Percentiles rank a stretch among this genome's conserved stretches.
These are phyloP conservation scores for Lasioglossum morio DNA, from an alignment of 2,888 invertebrate species.

Conservation along the genomic window DNA sequence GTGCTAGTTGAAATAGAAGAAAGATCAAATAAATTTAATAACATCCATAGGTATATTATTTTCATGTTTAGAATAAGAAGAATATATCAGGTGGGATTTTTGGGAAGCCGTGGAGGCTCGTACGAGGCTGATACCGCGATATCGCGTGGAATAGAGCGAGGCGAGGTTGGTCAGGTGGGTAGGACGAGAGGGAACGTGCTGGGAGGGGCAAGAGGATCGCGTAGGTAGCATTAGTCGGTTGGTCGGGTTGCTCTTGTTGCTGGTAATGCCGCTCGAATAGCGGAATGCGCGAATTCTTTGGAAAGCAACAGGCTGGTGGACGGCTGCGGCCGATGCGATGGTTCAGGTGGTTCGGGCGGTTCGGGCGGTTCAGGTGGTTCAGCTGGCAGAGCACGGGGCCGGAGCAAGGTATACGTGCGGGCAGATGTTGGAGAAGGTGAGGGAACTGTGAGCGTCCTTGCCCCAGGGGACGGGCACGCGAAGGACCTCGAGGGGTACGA, in stretches of 20 bases:
- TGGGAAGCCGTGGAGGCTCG: not conserved
- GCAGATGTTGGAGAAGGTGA: conserved; percentile 76
- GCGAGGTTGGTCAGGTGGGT: conserved; percentile 3
- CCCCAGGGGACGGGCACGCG: conserved; percentile 77
- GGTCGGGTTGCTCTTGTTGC: conserved; percentile 70
- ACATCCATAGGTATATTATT: too few relatives aligned
- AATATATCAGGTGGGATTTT: not conserved
- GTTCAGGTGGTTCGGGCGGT: conserved; percentile 44
- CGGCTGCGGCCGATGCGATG: conserved; percentile 36
- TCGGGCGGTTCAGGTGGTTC: conserved; percentile 40
- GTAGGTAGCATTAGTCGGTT: conserved; percentile 73
- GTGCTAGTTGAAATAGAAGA: too few relatives aligned
- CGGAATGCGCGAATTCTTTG: conserved; percentile 75
- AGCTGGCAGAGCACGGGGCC: conserved; percentile 25
- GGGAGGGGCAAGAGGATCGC: conserved; percentile 38
- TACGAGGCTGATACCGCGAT: conserved; percentile 26
- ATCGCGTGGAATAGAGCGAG: conserved; percentile 57
- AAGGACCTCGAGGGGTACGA: conserved; percentile 63
- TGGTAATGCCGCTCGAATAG: conserved; percentile 66
- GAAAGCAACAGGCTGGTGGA: conserved; percentile 59
- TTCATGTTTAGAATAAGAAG: too few relatives aligned
- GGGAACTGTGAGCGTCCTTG: conserved; percentile 80
- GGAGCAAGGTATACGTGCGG: conserved; percentile 44
- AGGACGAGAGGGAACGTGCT: conserved; percentile 19
- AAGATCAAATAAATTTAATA: too few relatives aligned